Conservation (phyloP, 2,113 vertebrate genomes). For the Pseudorectes ferrugineus region DNA sequence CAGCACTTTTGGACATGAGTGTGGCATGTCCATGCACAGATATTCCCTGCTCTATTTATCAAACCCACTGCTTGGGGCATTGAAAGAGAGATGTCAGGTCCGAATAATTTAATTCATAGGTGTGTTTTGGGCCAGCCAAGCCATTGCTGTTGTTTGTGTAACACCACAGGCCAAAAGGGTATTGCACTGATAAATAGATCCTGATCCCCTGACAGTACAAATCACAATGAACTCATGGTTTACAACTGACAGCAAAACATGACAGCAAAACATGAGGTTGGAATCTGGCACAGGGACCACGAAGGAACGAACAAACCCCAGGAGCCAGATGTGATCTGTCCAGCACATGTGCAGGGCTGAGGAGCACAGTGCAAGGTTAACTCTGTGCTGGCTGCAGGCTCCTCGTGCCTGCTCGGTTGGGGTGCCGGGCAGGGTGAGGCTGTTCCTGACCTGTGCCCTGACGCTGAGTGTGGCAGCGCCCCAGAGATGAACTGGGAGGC, state of each 20-base stretch:
- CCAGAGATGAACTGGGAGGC: neutral
- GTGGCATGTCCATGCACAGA: neutral
- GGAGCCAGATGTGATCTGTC: neutral
- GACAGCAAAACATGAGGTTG: neutral
- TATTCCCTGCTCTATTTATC: neutral
- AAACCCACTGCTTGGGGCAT: neutral
- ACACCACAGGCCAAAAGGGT: neutral
- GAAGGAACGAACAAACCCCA: neutral
- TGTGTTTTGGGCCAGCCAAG: neutral
- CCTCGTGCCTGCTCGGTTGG: neutral
- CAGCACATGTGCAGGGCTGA: neutral
- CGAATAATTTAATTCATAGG: neutral
- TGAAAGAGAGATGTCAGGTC: neutral
- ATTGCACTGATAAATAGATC: neutral
- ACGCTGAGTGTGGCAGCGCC: neutral
- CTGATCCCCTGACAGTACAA: neutral
- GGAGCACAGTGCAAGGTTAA: neutral
- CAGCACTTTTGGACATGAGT: neutral
- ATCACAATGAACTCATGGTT: neutral
- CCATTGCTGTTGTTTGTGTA: neutral
- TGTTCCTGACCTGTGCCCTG: rapidly evolving
- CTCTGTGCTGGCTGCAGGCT: neutral
- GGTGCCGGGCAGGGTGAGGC: neutral
- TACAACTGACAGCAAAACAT: neutral
- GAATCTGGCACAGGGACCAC: neutral